Base-by-base conservation (phyloP, 2,888 invertebrate genomes). In the Chalcosyrphus nemorum region DNA sequence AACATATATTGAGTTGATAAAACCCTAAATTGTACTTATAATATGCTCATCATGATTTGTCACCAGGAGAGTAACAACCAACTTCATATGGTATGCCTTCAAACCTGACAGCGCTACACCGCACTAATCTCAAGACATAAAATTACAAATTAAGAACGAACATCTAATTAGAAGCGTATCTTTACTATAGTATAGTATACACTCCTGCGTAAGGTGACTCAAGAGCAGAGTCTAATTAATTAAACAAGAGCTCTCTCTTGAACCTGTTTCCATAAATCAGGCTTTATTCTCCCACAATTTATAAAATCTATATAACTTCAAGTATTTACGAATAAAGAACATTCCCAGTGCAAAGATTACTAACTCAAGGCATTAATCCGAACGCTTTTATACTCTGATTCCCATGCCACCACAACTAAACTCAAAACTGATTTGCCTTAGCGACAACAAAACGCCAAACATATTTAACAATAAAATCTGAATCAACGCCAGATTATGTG, bases 401-500 rank as follows among this genome's bases (percentile, higher is more conserved):
- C 68, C 63, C 75, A 75, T 61, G 61, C 4, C 41, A 70, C 21
- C 29, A 15, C 6, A 13, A 38, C 43, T 2, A n/a, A 35, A 63
- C 32, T 27, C 45, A 4, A 38, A 19, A 68, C 41, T 29, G 9
- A 54, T 74, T 24, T 50, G 47, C 74, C 63, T 75, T 70, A 75
- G 50, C 41, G 27, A 47, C 75, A 61, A 50, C 68, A 74, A n/a
- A 66, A 74, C 59, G 52, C 74, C 50, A 57, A 81, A 68, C 80
- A 81, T 81, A 75, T 70, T 75, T 75, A 63, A 81, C 70, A 70
- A 81, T 81, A 81, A 81, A 81, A 81, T 56, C 70, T 38, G 70
- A 75, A 81, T 81, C 81, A 75, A 70, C 63, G 81, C 75, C 81
- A 81, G 81, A 81, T 81, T 81, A 81, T 75, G 75, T 54, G 56